Base-by-base conservation (phyloP, 2,888 invertebrate genomes). In the Caenorhabditis sp. region DNA sequence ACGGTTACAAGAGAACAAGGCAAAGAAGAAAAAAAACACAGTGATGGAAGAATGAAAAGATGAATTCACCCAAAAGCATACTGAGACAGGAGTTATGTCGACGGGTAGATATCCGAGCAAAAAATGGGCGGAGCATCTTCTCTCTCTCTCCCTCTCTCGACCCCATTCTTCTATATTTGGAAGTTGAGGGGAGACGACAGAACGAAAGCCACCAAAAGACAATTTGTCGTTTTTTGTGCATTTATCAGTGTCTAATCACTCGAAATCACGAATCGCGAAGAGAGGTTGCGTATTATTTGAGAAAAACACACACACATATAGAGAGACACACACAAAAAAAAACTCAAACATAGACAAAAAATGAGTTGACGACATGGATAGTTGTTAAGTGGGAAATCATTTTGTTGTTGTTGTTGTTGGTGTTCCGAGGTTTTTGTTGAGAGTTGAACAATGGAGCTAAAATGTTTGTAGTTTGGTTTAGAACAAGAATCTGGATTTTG, bases 221-320 rank as follows among this genome's bases (percentile, higher is more conserved):
- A 43, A 43, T 43, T 43, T 43, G 43, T 43, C 43, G 43, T 43
- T 43, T 43, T 43, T 43, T 43, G 43, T 43, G 43, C 43, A 43
- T 65, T 63, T 70, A 71, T 71, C 71, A 71, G 64, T 23, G 26
- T 60, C 63, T 71, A 71, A 66, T 66, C 66, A 71, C 66, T 66
- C 57, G 14, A 57, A 63, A 71, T 71, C 71, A 71, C 71, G 71
- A 71, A 36, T 71, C 71, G 55, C 23, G 51, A 57, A 43, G 53
- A 53, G 26, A 12, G 62, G 51, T 10, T 6, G 31, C 31, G 10
- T 31, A 31, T 31, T 31, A 31, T 31, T 31, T 31, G 31, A 31
- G 43, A 17, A 43, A 43, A 43, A 43, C 43, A 43, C 43, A 43
- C 43, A 43, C 43, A 43, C 43, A 43, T 36, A 36, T 5, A 12